These are phyloP conservation scores for Latrodectus elegans DNA, from an alignment of 2,888 invertebrate genomes.

Conservation along the genomic window DNA sequence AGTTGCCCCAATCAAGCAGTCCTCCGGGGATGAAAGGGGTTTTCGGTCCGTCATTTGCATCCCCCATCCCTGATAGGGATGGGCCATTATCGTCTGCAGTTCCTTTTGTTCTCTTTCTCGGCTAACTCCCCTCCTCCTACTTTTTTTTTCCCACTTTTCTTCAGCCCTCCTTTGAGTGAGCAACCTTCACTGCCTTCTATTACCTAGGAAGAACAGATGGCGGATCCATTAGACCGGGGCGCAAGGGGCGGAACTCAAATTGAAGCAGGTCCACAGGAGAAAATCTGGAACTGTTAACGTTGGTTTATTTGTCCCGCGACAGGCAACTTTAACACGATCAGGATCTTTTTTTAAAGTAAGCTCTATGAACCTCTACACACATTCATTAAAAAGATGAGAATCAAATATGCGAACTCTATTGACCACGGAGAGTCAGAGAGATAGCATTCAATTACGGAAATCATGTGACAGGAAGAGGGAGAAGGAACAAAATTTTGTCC, in stretches of 20 bases:
- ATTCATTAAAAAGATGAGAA: too few species aligned
- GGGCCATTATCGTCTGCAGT: constrained; percentile 60
- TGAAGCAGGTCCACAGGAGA: not conserved
- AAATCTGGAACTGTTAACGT: too few species aligned
- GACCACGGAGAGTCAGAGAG: too few species aligned
- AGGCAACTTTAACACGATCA: too few species aligned
- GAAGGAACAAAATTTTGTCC: too few species aligned
- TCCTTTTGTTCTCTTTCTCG: constrained; percentile 53
- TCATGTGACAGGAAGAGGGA: too few species aligned
- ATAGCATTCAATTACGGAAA: too few species aligned
- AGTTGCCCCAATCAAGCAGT: constrained; percentile 21
- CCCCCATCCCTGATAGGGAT: constrained; percentile 44
- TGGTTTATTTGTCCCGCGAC: too few species aligned
- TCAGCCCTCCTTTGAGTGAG: constrained; percentile 7
- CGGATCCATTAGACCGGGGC: constrained; percentile 31
- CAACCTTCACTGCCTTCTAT: constrained; percentile 23
- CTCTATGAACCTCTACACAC: too few species aligned
- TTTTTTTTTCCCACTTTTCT: constrained; percentile 9
- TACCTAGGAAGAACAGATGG: constrained; percentile 54
- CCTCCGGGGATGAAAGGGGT: not conserved
- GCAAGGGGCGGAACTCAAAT: constrained; percentile 33
- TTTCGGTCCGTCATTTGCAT: constrained; percentile 45
- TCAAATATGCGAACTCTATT: too few species aligned
- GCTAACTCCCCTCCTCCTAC: constrained; percentile 23
- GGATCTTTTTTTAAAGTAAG: too few species aligned